These are phyloP conservation scores for Electrona antarctica DNA, from an alignment of 2,113 vertebrate genomes.

Conservation along the genomic window DNA sequence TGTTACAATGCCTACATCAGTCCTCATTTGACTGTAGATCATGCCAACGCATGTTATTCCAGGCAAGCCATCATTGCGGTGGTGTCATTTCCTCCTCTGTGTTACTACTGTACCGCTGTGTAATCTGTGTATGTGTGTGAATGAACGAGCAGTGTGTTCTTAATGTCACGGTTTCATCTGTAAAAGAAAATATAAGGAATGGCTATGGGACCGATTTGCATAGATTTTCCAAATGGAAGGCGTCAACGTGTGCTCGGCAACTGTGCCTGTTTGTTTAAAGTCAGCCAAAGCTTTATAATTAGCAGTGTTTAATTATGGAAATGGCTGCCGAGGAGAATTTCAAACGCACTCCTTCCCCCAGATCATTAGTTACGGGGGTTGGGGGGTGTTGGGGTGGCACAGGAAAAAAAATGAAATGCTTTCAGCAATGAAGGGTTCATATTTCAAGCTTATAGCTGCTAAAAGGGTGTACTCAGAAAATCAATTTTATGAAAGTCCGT, in stretches of 20 bases:
- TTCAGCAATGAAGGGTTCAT: conserved; percentile 98
- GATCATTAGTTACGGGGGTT: conserved; percentile 94
- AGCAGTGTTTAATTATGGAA: conserved; percentile 98
- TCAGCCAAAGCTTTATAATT: conserved; percentile 95
- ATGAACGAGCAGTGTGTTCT: conserved; percentile 74
- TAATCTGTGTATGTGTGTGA: conserved; percentile 80
- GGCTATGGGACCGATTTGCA: conserved; percentile 84
- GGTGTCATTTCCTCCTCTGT: conserved; percentile 35
- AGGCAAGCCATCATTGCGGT: conserved; percentile 42
- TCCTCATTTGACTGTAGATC: conserved; percentile 49
- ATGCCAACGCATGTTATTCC: conserved; percentile 57
- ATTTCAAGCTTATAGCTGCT: conserved; percentile 99
- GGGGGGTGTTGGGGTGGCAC: conserved; percentile 50
- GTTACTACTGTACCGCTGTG: conserved; percentile 56
- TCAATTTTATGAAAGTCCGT: conserved; percentile 99
- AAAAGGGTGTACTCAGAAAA: conserved; percentile 98
- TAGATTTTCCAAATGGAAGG: conserved; percentile 85
- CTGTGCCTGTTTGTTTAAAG: conserved; percentile 90
- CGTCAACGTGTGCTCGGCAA: conserved; percentile 80
- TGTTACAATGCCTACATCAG: conserved; percentile 45
- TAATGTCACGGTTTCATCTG: conserved; percentile 78
- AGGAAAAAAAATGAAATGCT: conserved; percentile 87
- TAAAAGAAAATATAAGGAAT: conserved; percentile 74
- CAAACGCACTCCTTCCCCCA: conserved; percentile 89
- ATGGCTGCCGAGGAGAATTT: conserved; percentile 95